A percentile compares a stretch with the other conserved stretches of the same genome.
These are phyloP conservation scores for Delichon dasypus DNA, from an alignment of 2,797 vertebrate genomes.

Conservation along the genomic window DNA sequence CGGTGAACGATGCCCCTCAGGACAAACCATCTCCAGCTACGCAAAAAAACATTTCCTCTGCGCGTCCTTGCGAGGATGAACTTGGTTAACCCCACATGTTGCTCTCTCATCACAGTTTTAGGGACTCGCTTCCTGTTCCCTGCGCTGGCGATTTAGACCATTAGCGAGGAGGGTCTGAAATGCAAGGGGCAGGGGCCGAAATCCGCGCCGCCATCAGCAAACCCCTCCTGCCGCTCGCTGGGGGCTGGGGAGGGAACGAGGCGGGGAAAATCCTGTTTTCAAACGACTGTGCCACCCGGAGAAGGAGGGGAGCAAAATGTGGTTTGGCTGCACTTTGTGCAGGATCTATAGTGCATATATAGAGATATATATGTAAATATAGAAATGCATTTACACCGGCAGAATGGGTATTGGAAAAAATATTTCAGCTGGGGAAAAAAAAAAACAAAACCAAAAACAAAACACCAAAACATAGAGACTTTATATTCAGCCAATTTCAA, in stretches of 20 bases:
- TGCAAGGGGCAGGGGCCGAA: neutral
- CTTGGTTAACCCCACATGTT: neutral
- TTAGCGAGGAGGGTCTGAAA: neutral
- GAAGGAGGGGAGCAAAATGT: neutral
- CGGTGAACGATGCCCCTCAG: neutral
- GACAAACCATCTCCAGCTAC: neutral
- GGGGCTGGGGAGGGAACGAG: neutral
- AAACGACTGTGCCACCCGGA: neutral
- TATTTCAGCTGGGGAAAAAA: neutral
- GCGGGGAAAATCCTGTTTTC: neutral
- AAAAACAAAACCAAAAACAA: too few species aligned
- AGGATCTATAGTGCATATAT: accelerated
- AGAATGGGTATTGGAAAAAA: neutral
- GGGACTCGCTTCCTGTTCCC: neutral
- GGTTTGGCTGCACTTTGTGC: neutral
- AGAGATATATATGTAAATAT: neutral
- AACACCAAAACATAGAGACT: neutral
- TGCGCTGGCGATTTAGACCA: neutral
- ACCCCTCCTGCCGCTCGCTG: neutral
- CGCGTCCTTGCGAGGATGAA: neutral
- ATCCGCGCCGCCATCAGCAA: neutral
- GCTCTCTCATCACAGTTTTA: neutral
- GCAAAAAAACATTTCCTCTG: neutral
- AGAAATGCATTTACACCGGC: neutral
- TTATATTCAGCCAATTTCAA: neutral